phyloP scores from a whole-genome alignment of 2,888 invertebrate genomes.

The Drosophila picticornis region DNA sequence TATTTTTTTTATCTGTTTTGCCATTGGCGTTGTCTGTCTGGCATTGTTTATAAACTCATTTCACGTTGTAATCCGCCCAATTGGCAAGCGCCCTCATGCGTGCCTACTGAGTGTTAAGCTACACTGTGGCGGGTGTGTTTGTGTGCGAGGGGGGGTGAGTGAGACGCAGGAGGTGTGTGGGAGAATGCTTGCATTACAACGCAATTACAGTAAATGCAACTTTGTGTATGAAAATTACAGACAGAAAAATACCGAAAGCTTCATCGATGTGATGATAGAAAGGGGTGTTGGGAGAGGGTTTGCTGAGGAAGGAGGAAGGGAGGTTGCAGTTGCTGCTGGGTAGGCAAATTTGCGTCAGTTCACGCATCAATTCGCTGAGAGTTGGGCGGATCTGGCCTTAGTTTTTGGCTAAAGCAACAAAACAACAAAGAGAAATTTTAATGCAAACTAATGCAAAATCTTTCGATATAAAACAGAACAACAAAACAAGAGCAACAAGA shows the following conservation, averaged over 20 bases:
- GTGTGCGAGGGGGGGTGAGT: neutral
- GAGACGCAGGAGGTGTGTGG: neutral
- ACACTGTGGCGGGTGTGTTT: neutral
- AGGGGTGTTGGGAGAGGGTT: neutral
- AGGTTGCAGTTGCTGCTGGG: slow-evolving; percentile 44
- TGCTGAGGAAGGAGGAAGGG: neutral
- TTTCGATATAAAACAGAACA: slow-evolving; percentile 57
- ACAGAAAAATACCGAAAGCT: slow-evolving; percentile 45
- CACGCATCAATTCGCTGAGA: neutral
- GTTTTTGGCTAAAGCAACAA: slow-evolving; percentile 35
- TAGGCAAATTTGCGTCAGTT: slow-evolving; percentile 50
- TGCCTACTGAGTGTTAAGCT: slow-evolving; percentile 61
- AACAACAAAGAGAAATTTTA: slow-evolving; percentile 79
- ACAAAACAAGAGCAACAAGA: slow-evolving; percentile 6
- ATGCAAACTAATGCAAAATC: slow-evolving; percentile 79
- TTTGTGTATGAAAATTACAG: slow-evolving; percentile 64
- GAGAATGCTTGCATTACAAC: slow-evolving; percentile 63
- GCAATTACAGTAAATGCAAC: slow-evolving; percentile 78
- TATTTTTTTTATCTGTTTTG: slow-evolving; percentile 71
- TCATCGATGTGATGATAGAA: slow-evolving; percentile 25
- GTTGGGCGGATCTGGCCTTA: neutral
- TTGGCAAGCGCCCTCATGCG: slow-evolving; percentile 69
- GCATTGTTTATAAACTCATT: slow-evolving; percentile 80
- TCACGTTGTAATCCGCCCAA: slow-evolving; percentile 77
- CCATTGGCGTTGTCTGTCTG: slow-evolving; percentile 62